phyloP scores from a whole-genome alignment of 2,888 invertebrate species.

The Plusia festucae region DNA sequence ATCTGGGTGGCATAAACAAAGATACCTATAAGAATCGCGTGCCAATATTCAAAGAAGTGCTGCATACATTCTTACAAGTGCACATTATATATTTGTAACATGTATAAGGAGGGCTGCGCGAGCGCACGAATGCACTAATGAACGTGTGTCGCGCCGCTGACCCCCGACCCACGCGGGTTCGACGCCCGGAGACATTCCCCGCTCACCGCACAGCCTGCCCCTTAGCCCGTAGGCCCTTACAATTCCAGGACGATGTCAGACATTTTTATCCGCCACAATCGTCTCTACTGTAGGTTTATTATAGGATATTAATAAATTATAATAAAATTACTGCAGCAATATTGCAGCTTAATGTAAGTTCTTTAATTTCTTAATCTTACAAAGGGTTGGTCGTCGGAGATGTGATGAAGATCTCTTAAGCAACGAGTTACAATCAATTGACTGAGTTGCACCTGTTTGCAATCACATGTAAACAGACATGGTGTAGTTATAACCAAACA shows the following conservation, averaged over 20 bases:
- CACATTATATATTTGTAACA: slow-evolving; percentile 38
- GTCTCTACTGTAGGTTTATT: slow-evolving; percentile 59
- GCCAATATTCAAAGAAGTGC: slow-evolving; percentile 32
- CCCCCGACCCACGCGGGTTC: slow-evolving; percentile 88
- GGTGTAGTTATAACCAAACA: slow-evolving; percentile 70
- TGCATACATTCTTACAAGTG: slow-evolving; percentile 43
- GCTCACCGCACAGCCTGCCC: slow-evolving; percentile 52
- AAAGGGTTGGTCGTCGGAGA: too few relatives aligned
- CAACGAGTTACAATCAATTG: slow-evolving; percentile 63
- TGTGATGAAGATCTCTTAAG: slow-evolving; percentile 50
- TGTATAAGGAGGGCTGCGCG: slow-evolving; percentile 63
- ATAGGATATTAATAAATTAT: too few relatives aligned
- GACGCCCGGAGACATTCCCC: slow-evolving; percentile 74
- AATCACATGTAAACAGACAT: slow-evolving; percentile 75
- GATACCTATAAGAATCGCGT: slow-evolving; percentile 19
- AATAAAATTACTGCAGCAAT: too few relatives aligned
- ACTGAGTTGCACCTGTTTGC: slow-evolving; percentile 72
- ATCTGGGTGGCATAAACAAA: slow-evolving; percentile 31
- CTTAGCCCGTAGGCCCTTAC: slow-evolving; percentile 55
- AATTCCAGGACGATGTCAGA: slow-evolving; percentile 71
- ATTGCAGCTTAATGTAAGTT: too few relatives aligned
- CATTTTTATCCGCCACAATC: slow-evolving; percentile 77
- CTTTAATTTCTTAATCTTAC: too few relatives aligned
- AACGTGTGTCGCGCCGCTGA: slow-evolving; percentile 85
- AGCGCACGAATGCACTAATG: slow-evolving; percentile 81